Conservation (phyloP, 2,113 vertebrate species). For the Saccopteryx leptura region DNA sequence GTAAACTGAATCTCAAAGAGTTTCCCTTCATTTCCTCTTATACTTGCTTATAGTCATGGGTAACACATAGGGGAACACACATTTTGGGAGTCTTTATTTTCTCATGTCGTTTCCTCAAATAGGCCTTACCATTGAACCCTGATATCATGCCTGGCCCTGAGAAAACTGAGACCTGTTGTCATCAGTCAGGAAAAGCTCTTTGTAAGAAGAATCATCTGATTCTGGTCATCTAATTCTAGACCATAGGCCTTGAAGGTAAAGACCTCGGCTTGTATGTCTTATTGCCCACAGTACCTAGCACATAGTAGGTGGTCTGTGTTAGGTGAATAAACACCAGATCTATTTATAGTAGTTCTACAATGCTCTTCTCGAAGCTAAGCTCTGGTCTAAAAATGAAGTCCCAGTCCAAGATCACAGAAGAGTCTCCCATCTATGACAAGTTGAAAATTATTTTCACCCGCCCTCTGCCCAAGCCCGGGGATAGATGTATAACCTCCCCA, state of each 20-base stretch:
- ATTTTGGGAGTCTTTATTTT: background rate
- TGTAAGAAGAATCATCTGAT: background rate
- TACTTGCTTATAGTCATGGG: background rate
- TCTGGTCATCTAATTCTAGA: background rate
- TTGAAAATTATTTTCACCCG: background rate
- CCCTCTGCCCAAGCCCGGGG: background rate
- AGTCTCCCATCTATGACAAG: background rate
- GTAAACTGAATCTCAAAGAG: constrained; percentile 9
- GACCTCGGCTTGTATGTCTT: background rate
- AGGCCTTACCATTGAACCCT: background rate
- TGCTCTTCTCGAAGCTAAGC: background rate
- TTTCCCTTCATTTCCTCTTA: background rate
- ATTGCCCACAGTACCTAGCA: background rate
- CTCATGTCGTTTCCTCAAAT: background rate
- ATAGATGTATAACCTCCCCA: constrained; percentile 2
- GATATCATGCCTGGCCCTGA: background rate
- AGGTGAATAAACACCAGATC: background rate
- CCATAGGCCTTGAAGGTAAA: background rate
- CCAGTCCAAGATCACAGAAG: background rate
- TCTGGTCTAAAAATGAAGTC: constrained; percentile 19
- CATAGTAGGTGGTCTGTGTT: background rate
- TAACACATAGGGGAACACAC: background rate
- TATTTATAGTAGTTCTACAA: background rate
- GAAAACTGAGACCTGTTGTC: background rate
- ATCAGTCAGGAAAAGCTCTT: constrained; percentile 11